Base-by-base conservation (phyloP, 2,797 vertebrate genomes). In the Crossoptilon crossoptilon region DNA sequence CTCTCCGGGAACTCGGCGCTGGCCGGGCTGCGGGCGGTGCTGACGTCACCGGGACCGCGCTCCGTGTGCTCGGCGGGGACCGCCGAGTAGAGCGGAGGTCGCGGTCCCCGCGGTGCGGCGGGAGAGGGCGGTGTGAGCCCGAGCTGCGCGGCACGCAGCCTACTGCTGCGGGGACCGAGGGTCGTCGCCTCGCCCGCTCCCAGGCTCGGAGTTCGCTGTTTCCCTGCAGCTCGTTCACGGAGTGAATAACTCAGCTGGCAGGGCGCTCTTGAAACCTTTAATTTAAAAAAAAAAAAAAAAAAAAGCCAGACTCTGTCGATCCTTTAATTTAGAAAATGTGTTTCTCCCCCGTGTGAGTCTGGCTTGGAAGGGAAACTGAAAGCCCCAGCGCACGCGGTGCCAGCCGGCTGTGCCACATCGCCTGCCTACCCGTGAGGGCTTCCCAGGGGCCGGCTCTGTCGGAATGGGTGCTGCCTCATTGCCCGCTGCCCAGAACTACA, bases 111-210 rank as follows among this genome's bases (percentile, higher is more conserved):
- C 12, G 4, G 44, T 27, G 66, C 22, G 4, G 29, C 93, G 31
- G 77, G 77, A 95, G 93, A 64, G 96, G 92, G 96, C 95, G 3
- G 60, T 92, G 78, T 60, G 9, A 15, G 49, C 5, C 14, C 49
- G 26, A 27, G 49, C 14, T 15, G 14, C 11, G 1, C 37, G 4
- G 6, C 23, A 8, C 29, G 6, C 43, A 2, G 35, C 13, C 35
- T 77, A 37, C 1, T 37, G 37, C 37, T 73, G 27, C 22, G 19
- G 51, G 48, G n/a, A 73, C 43, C 12, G n/a, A 10, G 43, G 3
- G 41, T 41, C 41, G 8, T 23, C 58, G 37, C 11, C 55, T 55
- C 37, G 37, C 41, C 49, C 33, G 0, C 3, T 1, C 49, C 80
- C 17, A 16, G 44, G 18, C 81, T n/a, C 43, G 4, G 77, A 86